Base-by-base conservation (phyloP, 2,113 vertebrate species). In the Petroica traversi region DNA sequence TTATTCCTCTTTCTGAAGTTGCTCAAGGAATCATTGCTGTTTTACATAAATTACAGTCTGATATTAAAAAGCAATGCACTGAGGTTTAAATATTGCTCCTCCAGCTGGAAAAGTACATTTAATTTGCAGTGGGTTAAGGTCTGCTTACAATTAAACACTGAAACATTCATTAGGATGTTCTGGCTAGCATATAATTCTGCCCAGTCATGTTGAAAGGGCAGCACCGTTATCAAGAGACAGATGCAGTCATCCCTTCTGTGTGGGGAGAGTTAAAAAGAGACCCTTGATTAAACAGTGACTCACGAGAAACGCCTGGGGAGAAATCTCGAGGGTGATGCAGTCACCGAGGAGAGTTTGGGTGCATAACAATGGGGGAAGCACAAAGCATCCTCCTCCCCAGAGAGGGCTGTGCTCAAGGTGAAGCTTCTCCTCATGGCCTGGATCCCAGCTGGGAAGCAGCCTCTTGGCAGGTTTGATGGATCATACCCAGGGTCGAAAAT, bases 81-180 rank as follows among this genome's bases (percentile, higher is more conserved):
- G 63, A 76, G 4, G 45, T 85, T 46, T 68, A 95, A 90, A 85
- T 61, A 88, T 80, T 90, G 58, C 63, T 96, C 26, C 24, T 38
- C 16, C 38, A 73, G 48, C 61, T 78, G 75, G 49, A 83, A 94
- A 79, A 85, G 45, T 52, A 40, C 52, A 52, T 82, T 87, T 58
- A 41, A 58, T 88, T 88, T 58, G 24, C 78, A 79, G 49, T 41
- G 41, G 78, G 48, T 61, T 76, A 73, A 76, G 1, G 7, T 38
- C 36, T 76, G 49, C 74, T 85, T 79, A 33, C 66, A 75, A 64
- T 82, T 85, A 89, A 89, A 79, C 34, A n/a, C 85, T 40, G 54
- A 87, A 89, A 75, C 57, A 64, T 62, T 88, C 81, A 82, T 96
- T 85, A 92, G 36, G 48, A 52, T 82, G 74, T 82, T 89, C 92